These are phyloP conservation scores for Dendrocincla fuliginosa DNA, from an alignment of 2,797 vertebrate species.

Conservation along the genomic window DNA sequence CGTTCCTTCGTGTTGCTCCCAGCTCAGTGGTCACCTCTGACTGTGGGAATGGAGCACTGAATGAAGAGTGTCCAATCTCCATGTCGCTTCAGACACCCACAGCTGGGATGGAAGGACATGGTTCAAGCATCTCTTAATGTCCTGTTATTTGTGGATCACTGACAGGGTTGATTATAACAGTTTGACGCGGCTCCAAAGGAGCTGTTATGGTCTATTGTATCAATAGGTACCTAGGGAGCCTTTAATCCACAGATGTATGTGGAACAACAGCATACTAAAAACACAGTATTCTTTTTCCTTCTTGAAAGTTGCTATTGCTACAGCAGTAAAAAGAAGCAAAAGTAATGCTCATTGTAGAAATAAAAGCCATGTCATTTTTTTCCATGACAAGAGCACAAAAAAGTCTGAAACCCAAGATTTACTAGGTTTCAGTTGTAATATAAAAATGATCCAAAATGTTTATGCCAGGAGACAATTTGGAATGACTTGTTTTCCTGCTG, in stretches of 20 bases:
- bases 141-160: constrained; percentile 57
- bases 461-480: constrained; percentile 60
- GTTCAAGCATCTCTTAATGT: constrained; percentile 26
- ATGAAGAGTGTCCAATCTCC: neutral
- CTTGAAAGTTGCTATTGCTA: constrained; percentile 30
- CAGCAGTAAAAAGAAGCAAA: constrained; percentile 8
- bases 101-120: neutral
- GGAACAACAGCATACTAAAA: constrained; percentile 53
- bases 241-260: constrained; percentile 38
- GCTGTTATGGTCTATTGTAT: constrained; percentile 38
- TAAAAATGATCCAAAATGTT: constrained; percentile 62
- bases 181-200: constrained; percentile 31
- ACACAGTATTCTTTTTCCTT: neutral
- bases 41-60: neutral
- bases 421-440: constrained; percentile 14
- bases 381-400: constrained; percentile 45
- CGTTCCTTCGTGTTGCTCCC: accelerated
- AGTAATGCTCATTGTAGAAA: constrained; percentile 25
- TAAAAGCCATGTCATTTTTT: constrained; percentile 22
- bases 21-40: neutral
- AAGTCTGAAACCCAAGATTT: constrained; percentile 29
- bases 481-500: constrained; percentile 66
- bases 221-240: constrained; percentile 48
- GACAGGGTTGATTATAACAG: constrained; percentile 40
- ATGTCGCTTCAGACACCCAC: neutral